Evolutionary conservation across 2,888 invertebrate species (phyloP).

Genomic region (Trachelus iudaicus): DNA sequence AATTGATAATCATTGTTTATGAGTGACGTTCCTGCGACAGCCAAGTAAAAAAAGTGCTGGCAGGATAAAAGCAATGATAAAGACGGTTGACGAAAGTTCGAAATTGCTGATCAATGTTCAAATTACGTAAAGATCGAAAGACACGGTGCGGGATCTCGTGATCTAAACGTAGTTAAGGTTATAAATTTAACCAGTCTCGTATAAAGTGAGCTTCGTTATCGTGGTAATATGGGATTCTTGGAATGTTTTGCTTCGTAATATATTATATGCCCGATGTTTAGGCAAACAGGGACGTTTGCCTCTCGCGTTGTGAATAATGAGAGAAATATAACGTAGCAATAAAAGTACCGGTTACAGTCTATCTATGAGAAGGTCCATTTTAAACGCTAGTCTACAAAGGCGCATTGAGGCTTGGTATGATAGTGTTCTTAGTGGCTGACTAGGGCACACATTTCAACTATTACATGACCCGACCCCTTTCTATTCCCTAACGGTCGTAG

Average conservation of each 20-base stretch:
- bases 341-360: not conserved
- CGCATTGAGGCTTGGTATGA: conserved; percentile 54
- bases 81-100: not conserved
- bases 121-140: not conserved
- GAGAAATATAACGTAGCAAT: not conserved
- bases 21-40: not conserved
- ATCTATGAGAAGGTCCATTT: not conserved
- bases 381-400: conserved; percentile 51
- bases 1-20: not conserved
- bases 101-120: not conserved
- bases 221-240: not conserved
- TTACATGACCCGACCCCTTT: not conserved
- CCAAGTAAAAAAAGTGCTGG: not conserved
- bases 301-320: not conserved
- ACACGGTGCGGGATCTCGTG: not conserved
- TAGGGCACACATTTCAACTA: conserved; percentile 55
- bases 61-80: not conserved
- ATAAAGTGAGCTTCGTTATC: not conserved
- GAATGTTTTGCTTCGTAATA: not conserved
- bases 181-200: conserved; percentile 1
- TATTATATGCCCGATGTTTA: not conserved
- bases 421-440: conserved; percentile 55
- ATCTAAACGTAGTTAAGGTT: not conserved
- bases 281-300: not conserved
- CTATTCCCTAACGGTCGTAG: conserved; percentile 1